phyloP scores from a whole-genome alignment of 2,888 invertebrate species.

The Eupsilia transversa region DNA sequence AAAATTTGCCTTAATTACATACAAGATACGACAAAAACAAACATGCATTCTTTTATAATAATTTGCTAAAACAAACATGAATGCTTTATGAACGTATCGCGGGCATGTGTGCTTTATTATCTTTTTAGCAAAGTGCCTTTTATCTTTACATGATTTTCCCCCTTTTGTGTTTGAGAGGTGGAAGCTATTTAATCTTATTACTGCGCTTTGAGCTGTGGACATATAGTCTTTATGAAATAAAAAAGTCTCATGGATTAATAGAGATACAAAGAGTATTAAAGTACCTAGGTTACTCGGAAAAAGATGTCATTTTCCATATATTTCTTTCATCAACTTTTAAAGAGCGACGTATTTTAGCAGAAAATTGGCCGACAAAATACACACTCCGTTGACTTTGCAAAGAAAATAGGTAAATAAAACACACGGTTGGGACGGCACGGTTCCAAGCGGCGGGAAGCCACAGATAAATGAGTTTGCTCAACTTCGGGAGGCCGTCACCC shows the following conservation, averaged over 20 bases:
- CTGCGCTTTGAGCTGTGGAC: conserved; percentile 9
- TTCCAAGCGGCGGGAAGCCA: conserved; percentile 40
- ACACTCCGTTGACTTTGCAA: conserved; percentile 55
- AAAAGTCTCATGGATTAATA: background rate
- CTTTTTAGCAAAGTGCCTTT: conserved; percentile 24
- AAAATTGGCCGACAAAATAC: conserved; percentile 55
- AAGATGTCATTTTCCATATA: conserved; percentile 17
- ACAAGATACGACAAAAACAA: conserved; percentile 27
- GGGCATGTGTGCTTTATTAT: conserved; percentile 23
- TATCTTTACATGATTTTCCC: conserved; percentile 22
- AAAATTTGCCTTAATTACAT: conserved; percentile 45
- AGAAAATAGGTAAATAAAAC: conserved; percentile 60
- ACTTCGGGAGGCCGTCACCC: conserved; percentile 45
- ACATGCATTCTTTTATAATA: conserved; percentile 44
- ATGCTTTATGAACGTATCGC: conserved; percentile 29
- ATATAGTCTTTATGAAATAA: background rate
- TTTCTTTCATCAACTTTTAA: conserved; percentile 25
- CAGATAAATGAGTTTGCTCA: conserved; percentile 57
- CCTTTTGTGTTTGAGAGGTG: conserved; percentile 14
- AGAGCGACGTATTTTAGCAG: conserved; percentile 39
- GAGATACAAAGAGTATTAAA: background rate
- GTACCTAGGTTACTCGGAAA: conserved; percentile 2
- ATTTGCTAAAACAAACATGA: conserved; percentile 40
- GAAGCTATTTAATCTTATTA: conserved; percentile 16
- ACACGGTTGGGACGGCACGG: conserved; percentile 28